Evolutionary conservation across 2,113 vertebrate species (phyloP).

Genomic region (Macrotus californicus): DNA sequence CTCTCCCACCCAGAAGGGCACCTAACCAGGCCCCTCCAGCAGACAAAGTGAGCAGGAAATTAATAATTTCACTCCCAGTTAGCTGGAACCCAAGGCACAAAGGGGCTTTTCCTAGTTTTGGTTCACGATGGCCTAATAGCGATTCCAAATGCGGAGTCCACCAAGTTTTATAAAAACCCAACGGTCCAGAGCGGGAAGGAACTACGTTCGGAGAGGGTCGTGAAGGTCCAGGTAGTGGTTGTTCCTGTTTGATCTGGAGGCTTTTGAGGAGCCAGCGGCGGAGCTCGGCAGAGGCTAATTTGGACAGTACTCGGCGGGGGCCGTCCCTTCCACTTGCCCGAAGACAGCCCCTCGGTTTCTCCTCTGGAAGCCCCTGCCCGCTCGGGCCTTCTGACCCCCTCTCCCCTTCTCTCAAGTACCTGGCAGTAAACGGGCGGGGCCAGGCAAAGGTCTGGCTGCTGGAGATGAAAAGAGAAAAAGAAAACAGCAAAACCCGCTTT

Average conservation of each 20-base stretch:
- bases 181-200: neutral
- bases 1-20: neutral
- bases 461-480: neutral
- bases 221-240: neutral
- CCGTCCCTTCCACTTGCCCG: neutral
- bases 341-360: neutral
- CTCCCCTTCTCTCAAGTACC: neutral
- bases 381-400: neutral
- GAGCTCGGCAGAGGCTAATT: neutral
- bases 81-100: neutral
- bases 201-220: neutral
- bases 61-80: neutral
- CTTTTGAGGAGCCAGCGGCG: neutral
- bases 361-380: neutral
- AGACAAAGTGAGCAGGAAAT: neutral
- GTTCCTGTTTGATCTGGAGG: neutral
- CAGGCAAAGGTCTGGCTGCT: neutral
- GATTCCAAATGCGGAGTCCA: neutral
- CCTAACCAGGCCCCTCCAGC: neutral
- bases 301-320: neutral
- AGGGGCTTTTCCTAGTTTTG: neutral
- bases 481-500: constrained; percentile 30
- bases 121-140: neutral
- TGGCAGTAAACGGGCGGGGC: neutral
- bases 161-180: neutral